These are phyloP conservation scores for Corythaixoides concolor DNA, from an alignment of 2,113 vertebrate genomes.

Conservation along the genomic window DNA sequence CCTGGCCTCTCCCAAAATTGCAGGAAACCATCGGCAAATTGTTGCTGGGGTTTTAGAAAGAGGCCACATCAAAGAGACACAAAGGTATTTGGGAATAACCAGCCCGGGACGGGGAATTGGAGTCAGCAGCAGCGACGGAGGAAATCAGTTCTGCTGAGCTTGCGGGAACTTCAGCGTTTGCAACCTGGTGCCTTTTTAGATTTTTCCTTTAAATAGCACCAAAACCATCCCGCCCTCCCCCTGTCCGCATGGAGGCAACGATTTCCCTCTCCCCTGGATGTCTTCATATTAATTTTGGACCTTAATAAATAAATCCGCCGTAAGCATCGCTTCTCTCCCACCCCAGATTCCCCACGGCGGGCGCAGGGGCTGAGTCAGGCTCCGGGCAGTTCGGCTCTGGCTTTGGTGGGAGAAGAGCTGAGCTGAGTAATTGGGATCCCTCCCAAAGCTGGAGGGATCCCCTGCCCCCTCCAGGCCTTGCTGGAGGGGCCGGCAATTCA, in stretches of 20 bases:
- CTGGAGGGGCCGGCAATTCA: neutral
- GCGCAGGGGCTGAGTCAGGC: neutral
- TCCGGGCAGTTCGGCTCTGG: neutral
- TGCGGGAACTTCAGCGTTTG: neutral
- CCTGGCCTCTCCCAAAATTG: too few relatives aligned
- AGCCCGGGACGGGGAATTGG: too few relatives aligned
- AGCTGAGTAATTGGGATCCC: neutral
- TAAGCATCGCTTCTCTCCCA: neutral
- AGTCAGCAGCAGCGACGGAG: neutral
- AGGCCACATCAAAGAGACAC: too few relatives aligned
- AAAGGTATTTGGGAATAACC: too few relatives aligned
- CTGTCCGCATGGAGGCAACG: neutral
- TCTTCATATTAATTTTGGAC: neutral
- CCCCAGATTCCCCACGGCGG: rapidly evolving
- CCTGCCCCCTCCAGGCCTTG: neutral
- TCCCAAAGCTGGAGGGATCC: neutral
- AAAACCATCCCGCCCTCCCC: neutral
- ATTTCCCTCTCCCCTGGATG: neutral
- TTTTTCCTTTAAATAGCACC: neutral
- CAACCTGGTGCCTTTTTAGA: neutral
- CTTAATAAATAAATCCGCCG: neutral
- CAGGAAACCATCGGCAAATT: too few relatives aligned
- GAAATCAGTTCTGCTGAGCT: neutral
- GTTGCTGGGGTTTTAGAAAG: too few relatives aligned
- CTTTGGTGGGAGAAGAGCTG: neutral